These are phyloP conservation scores for Berghia stephanieae DNA, from an alignment of 1,140 invertebrate species.

Conservation along the genomic window DNA sequence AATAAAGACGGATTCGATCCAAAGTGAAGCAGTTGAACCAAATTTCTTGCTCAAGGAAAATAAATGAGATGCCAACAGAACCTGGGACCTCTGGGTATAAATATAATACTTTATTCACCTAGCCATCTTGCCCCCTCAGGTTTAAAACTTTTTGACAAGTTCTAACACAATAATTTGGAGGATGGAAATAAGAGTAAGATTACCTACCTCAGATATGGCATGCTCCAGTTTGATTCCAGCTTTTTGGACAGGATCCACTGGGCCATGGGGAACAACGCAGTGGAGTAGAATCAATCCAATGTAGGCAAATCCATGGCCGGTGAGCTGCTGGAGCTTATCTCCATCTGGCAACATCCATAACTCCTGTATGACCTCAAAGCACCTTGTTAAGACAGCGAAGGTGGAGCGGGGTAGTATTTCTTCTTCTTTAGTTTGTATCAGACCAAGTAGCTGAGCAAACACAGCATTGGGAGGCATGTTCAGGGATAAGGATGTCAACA, in stretches of 20 bases:
- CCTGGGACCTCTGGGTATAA: too few relatives aligned
- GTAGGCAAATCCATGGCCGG: slow-evolving; percentile 48
- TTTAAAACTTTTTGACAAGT: too few relatives aligned
- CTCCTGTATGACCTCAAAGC: slow-evolving; percentile 31
- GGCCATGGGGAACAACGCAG: slow-evolving; percentile 51
- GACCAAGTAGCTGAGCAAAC: background rate
- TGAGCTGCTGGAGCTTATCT: background rate
- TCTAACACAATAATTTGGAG: too few relatives aligned
- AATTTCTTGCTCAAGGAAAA: too few relatives aligned
- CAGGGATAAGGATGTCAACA: background rate
- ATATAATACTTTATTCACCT: too few relatives aligned
- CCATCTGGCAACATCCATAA: background rate
- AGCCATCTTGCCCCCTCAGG: background rate
- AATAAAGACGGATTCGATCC: too few relatives aligned
- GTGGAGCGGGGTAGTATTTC: background rate
- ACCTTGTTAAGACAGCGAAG: background rate
- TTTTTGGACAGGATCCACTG: slow-evolving; percentile 63
- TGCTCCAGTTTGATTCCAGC: slow-evolving; percentile 50
- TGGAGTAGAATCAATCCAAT: slow-evolving; percentile 46
- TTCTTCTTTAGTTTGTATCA: background rate
- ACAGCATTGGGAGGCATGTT: background rate
- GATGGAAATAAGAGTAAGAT: too few relatives aligned
- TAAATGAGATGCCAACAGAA: too few relatives aligned
- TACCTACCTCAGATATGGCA: slow-evolving; percentile 49
- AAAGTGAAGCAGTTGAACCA: too few relatives aligned